These are phyloP conservation scores for Isoperla grammatica DNA, from an alignment of 2,888 invertebrate genomes.

Conservation along the genomic window DNA sequence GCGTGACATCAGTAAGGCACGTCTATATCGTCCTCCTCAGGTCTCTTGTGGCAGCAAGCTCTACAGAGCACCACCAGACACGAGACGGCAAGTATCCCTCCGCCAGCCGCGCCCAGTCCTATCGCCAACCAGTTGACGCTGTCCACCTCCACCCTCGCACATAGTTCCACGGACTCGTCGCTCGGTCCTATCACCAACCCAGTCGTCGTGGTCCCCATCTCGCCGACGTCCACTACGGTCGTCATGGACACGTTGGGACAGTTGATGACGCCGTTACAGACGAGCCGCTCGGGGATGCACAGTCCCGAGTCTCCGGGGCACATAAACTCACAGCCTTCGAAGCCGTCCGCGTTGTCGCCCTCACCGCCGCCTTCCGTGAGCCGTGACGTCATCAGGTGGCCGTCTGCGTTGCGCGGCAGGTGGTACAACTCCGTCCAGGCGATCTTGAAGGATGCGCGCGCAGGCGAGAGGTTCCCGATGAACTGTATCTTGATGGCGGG, in stretches of 20 bases:
- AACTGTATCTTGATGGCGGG: slow-evolving; percentile 37
- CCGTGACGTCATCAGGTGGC: slow-evolving; percentile 70
- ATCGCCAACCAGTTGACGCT: slow-evolving; percentile 58
- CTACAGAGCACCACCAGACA: slow-evolving; percentile 57
- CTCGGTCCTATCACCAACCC: slow-evolving; percentile 47
- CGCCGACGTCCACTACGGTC: slow-evolving; percentile 27
- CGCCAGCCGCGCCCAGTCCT: slow-evolving; percentile 55
- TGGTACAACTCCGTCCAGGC: slow-evolving; percentile 88
- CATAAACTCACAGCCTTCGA: slow-evolving; percentile 72
- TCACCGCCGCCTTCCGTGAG: slow-evolving; percentile 50
- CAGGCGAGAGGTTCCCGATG: slow-evolving; percentile 65
- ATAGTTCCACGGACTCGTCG: slow-evolving; percentile 73
- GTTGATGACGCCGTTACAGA: slow-evolving; percentile 84
- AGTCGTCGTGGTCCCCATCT: slow-evolving; percentile 28
- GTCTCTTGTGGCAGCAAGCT: slow-evolving; percentile 54
- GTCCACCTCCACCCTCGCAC: slow-evolving; percentile 49
- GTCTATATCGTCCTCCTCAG: slow-evolving; percentile 49
- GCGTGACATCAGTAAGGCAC: slow-evolving; percentile 51
- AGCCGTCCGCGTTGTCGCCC: slow-evolving; percentile 35
- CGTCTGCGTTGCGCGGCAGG: slow-evolving; percentile 76
- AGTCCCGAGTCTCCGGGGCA: slow-evolving; percentile 79
- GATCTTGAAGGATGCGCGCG: slow-evolving; percentile 78
- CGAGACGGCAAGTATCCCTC: slow-evolving; percentile 51
- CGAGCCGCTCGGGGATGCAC: slow-evolving; percentile 75
- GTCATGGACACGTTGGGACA: slow-evolving; percentile 66